Evolutionary conservation across 2,797 vertebrate genomes (phyloP).

Genomic region (Bucorvus abyssinicus): DNA sequence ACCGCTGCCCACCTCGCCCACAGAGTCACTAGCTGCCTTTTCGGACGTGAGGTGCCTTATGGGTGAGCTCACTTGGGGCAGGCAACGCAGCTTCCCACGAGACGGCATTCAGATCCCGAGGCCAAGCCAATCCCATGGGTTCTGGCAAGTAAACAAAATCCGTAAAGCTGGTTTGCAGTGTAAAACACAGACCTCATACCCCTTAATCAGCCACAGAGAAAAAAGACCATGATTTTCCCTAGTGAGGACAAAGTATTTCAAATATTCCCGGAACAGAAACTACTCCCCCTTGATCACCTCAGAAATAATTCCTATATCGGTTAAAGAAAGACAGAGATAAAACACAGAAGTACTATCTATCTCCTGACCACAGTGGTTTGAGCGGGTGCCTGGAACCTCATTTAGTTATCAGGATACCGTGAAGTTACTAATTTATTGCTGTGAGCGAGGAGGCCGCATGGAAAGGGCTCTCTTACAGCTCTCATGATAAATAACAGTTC

Average conservation of each 20-base stretch:
- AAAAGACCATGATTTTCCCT: background rate
- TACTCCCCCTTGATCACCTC: background rate
- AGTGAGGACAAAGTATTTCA: background rate
- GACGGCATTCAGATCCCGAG: background rate
- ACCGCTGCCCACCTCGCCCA: background rate
- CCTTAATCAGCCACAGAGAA: background rate
- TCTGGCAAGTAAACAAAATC: background rate
- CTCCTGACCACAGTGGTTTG: background rate
- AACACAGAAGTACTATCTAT: background rate
- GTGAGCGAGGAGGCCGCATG: background rate
- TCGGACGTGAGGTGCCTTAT: rapidly evolving
- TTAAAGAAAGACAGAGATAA: background rate
- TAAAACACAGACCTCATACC: background rate
- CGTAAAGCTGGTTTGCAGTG: background rate
- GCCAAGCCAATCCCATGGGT: background rate
- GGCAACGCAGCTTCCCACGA: background rate
- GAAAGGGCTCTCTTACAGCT: background rate
- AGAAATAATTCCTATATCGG: background rate
- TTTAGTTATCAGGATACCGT: background rate
- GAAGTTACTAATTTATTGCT: slow-evolving; percentile 6
- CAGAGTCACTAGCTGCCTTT: background rate
- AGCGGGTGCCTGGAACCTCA: background rate
- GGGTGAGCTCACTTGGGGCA: background rate
- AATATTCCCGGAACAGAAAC: background rate
- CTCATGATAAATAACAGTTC: background rate